Evolutionary conservation across 1,140 invertebrate genomes (phyloP).

Genomic region (Drosophila nannoptera): DNA sequence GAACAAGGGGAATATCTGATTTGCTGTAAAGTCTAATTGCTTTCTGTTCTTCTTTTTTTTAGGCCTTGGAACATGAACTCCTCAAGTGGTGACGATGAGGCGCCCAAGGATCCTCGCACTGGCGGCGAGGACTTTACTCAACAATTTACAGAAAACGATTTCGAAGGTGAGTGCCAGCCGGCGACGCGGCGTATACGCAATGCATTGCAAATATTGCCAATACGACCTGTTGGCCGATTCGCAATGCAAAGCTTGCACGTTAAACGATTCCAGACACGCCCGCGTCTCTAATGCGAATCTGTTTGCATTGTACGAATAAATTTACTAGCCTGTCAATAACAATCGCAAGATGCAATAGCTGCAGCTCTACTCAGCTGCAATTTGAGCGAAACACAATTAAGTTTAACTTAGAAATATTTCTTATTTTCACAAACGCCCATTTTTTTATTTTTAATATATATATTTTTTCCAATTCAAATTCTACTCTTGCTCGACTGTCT

Average conservation of each 20-base stretch:
- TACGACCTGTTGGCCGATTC: conserved; percentile 11
- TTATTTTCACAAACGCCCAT: background rate
- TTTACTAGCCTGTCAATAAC: conserved; percentile 2
- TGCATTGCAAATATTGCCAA: conserved; percentile 15
- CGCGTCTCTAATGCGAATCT: conserved; percentile 4
- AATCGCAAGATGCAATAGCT: background rate
- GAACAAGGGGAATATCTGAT: conserved; percentile 11
- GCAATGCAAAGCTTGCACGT: conserved; percentile 6
- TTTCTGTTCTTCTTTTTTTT: conserved; percentile 25
- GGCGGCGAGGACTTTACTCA: conserved; percentile 85
- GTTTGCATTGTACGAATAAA: conserved; percentile 12
- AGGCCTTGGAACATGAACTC: conserved; percentile 84
- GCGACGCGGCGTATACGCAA: conserved; percentile 36
- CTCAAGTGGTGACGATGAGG: conserved; percentile 85
- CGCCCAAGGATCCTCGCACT: conserved; percentile 90
- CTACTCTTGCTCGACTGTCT: background rate
- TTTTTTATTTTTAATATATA: background rate
- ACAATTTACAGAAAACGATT: conserved; percentile 91
- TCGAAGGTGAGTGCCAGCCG: conserved; percentile 84
- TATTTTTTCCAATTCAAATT: background rate
- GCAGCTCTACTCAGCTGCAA: background rate
- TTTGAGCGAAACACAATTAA: too few relatives aligned
- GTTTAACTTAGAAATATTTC: background rate
- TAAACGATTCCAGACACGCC: conserved; percentile 17
- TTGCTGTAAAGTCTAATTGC: conserved; percentile 13